Conservation (phyloP, 2,888 invertebrate species). For the Zonitis immaculata region DNA sequence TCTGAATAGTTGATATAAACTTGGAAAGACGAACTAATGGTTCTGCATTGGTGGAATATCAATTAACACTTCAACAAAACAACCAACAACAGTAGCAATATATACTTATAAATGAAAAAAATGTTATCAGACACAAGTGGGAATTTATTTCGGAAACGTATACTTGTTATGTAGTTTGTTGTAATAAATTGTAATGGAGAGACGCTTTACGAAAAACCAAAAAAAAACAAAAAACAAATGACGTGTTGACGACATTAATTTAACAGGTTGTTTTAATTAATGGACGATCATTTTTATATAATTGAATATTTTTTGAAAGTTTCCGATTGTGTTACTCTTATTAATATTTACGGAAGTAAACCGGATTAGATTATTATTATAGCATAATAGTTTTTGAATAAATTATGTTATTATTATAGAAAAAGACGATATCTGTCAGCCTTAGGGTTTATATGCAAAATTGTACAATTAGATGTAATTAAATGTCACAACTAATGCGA, state of each 20-base stretch:
- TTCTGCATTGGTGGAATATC: constrained; percentile 23
- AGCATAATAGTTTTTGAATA: constrained; percentile 11
- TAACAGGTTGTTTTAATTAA: constrained; percentile 4
- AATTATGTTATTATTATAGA: constrained; percentile 16
- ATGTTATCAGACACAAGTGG: neutral
- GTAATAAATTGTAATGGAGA: constrained; percentile 21
- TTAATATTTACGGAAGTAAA: neutral
- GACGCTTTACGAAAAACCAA: neutral
- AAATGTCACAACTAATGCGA: constrained; percentile 13
- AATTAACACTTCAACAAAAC: constrained; percentile 22
- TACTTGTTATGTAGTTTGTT: constrained; percentile 11
- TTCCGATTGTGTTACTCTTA: too few relatives aligned
- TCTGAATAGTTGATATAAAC: constrained; percentile 13
- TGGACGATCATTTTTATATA: neutral
- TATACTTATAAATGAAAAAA: neutral
- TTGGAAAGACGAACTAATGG: constrained; percentile 17
- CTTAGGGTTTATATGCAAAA: constrained; percentile 9
- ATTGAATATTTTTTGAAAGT: neutral
- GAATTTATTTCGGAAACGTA: constrained; percentile 1
- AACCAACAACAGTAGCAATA: neutral
- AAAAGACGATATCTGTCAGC: constrained; percentile 14
- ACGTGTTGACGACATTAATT: neutral
- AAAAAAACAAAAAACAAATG: neutral
- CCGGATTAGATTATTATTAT: constrained; percentile 1
- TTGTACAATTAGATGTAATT: constrained; percentile 12